These are phyloP conservation scores for Lagopus leucura DNA, from an alignment of 2,113 vertebrate species.

Conservation along the genomic window DNA sequence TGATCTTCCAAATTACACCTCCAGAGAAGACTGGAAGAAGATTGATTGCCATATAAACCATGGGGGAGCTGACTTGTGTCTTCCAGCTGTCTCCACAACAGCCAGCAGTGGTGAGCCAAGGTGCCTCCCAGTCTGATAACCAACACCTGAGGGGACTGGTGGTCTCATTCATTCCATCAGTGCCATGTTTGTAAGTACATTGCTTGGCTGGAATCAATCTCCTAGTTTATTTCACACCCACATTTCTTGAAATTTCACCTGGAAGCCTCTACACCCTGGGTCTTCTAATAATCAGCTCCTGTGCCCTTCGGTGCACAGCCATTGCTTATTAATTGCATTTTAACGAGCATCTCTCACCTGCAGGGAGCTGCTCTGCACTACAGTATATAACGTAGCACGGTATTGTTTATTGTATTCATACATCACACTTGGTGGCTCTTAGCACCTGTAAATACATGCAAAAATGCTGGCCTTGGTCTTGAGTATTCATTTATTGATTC, in stretches of 20 bases:
- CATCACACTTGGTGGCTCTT: neutral
- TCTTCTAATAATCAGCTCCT: neutral
- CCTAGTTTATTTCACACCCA: neutral
- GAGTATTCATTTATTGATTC: neutral
- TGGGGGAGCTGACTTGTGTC: neutral
- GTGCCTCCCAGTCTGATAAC: neutral
- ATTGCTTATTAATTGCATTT: neutral
- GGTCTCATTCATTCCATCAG: neutral
- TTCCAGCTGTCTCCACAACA: neutral
- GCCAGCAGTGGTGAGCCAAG: neutral
- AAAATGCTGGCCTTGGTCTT: neutral
- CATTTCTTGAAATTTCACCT: neutral
- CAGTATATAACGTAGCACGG: neutral
- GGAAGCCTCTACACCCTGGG: fast-evolving
- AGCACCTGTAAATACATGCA: neutral
- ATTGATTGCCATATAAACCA: fast-evolving
- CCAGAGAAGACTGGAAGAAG: neutral
- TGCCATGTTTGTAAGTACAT: neutral
- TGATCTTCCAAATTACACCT: neutral
- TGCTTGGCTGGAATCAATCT: neutral
- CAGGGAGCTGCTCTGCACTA: neutral
- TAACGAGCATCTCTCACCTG: neutral
- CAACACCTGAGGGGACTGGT: too few relatives aligned
- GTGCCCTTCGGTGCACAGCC: neutral
- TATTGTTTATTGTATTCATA: neutral